Evolutionary conservation across 1,140 invertebrate genomes (phyloP), one percentile per base, ranked within the genome.

Genomic region (Pseudomyrmex concolor): DNA sequence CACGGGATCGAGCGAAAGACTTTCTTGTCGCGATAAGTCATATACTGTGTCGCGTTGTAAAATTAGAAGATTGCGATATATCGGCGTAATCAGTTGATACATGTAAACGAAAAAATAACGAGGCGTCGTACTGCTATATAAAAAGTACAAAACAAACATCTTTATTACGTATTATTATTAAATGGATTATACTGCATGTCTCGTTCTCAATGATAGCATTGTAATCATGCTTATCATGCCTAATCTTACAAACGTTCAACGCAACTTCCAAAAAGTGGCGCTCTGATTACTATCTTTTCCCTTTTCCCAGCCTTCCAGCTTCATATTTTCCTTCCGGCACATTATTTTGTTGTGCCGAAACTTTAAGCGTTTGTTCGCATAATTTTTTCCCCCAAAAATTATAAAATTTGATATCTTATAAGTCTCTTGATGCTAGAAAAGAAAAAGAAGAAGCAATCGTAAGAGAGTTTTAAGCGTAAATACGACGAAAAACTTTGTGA

Each of bases 1-100:
- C 5, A 34, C 34, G 4, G 34, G 0, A 34, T 43, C 50, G 1
- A 62, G 34, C 34, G 9, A 10, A 19, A 45, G 57, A 78, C 5
- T 63, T 48, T 25, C 51, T 54, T 78, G 55, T 78, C 64, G 12
- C 50, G 68, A 63, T 63, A 62, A 62, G 48, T 45, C 15, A 76
- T 45, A 45, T 57, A 17, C 62, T 74, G 67, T 45, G n/a, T 62
- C 68, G 43, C 59, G 22, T 60, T 51, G 19, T 62, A 73, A 82
- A 74, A 74, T 62, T 54, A 51, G 15, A 17, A 63, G 19, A 13
- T 59, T 51, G 19, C n/a, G 15, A 63, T 34, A 34, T 5, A 34
- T 12, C 17, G 13, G 48, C 12, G n/a, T 43, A 66, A 67, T 54
- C 55, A 25, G 2, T 68, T 54, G 34, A 57, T 45, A 67, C 3